Percentiles rank a stretch among this genome's conserved stretches.
Evolutionary conservation across 2,113 vertebrate genomes (phyloP).

Genomic region (Carettochelys insculpta): DNA sequence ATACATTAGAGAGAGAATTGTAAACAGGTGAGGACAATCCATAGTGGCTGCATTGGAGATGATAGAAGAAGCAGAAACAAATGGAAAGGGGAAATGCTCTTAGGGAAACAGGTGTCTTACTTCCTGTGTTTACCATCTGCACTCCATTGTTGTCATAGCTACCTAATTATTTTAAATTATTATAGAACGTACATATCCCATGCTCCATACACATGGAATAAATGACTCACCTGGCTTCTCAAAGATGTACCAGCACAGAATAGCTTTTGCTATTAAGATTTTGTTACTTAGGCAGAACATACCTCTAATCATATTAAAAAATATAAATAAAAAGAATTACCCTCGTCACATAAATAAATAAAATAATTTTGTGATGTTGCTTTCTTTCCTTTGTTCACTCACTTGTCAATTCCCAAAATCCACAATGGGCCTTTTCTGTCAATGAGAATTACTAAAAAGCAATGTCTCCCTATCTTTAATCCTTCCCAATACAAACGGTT

Average conservation of each 20-base stretch:
- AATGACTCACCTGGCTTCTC: not conserved
- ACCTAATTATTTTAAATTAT: not conserved
- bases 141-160: not conserved
- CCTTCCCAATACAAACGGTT: not conserved
- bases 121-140: not conserved
- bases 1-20: not conserved
- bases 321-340: not conserved
- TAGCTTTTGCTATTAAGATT: not conserved
- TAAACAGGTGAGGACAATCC: not conserved
- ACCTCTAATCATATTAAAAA: not conserved
- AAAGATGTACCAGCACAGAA: not conserved
- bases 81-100: not conserved
- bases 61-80: not conserved
- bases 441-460: not conserved
- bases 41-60: not conserved
- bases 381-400: not conserved
- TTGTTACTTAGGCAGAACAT: not conserved
- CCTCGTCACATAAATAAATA: not conserved
- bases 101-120: not conserved
- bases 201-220: accelerated
- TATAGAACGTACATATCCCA: not conserved
- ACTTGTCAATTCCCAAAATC: not conserved
- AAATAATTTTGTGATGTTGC: not conserved
- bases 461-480: not conserved
- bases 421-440: accelerated